Base-by-base conservation (phyloP, 2,888 invertebrate genomes). In the Noctua janthina region DNA sequence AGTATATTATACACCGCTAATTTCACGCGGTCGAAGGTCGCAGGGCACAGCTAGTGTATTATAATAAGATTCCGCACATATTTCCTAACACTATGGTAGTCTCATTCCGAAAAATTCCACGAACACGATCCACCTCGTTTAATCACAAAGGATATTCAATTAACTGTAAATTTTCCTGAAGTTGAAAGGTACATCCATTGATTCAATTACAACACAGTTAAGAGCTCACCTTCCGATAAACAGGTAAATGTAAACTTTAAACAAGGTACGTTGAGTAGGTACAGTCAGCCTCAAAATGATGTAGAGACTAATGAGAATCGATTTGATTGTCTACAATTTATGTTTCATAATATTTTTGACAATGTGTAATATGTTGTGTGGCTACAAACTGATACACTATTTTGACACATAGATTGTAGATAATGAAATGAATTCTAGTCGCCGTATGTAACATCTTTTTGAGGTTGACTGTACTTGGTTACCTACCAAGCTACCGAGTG, bases 241-340 rank as follows among this genome's bases (percentile, higher is more conserved):
- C 71, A 79, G 76, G 72, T 79, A 73, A n/a, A 46, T 68, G n/a
- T 59, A 66, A 72, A 87, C 76, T 79, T 84, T 73, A 69, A 87
- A 79, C 84, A 84, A 76, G 46, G 76, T 72, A 46, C 35, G 15
- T 68, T n/a, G n/a, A 46, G 8, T 46, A n/a, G 8, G 68, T n/a
- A 46, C 35, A 66, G 39, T 66, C 39, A 39, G 10, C 66, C 39
- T 66, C 64, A 17, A 35, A 64, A 35, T 20, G 10, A 35, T 39
- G 35, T 35, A 20, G 64, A 35, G 17, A 62, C 10, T 10, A 64
- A 64, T 35, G 4, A 35, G 20, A 66, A 39, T 66, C 35, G 10
- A 35, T 66, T 66, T 39, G 29, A 29, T 35, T 29, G 8, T 64
- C 20, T 11, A 39, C 35, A 39, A 35, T 64, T 64, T 35, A 64